These are phyloP conservation scores for Habroteleia sp. DNA, from an alignment of 2,888 invertebrate genomes.

Conservation along the genomic window DNA sequence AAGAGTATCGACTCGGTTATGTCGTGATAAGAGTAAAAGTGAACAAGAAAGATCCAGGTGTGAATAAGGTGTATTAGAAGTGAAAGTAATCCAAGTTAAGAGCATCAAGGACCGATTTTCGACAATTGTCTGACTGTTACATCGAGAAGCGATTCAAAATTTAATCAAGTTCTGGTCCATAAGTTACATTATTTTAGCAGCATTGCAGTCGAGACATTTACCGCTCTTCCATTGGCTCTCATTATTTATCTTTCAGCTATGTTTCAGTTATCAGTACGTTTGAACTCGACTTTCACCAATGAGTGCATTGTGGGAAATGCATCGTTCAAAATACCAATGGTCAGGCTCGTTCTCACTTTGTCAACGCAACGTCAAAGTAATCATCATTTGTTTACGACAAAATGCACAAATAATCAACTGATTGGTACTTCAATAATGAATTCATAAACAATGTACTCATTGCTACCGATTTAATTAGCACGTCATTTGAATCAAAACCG, in stretches of 20 bases:
- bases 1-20: conserved; percentile 20
- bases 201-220: conserved; percentile 78
- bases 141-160: conserved; percentile 22
- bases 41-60: too few relatives aligned
- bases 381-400: too few relatives aligned
- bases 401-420: too few relatives aligned
- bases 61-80: too few relatives aligned
- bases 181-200: conserved; percentile 65
- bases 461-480: conserved; percentile 13
- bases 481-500: neutral
- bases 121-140: conserved; percentile 36
- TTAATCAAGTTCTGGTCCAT: conserved; percentile 23
- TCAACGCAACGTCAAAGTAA: too few relatives aligned
- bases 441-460: conserved; percentile 29
- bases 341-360: too few relatives aligned
- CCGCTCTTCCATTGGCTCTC: conserved; percentile 81
- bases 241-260: conserved; percentile 79
- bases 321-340: too few relatives aligned
- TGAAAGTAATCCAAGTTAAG: conserved; percentile 37
- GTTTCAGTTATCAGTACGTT: conserved; percentile 43
- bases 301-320: conserved; percentile 25
- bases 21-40: conserved; percentile 21
- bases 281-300: conserved; percentile 38
- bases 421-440: too few relatives aligned
- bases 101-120: conserved; percentile 57